Base-by-base conservation (phyloP, 2,797 vertebrate genomes). In the Chelon auratus region DNA sequence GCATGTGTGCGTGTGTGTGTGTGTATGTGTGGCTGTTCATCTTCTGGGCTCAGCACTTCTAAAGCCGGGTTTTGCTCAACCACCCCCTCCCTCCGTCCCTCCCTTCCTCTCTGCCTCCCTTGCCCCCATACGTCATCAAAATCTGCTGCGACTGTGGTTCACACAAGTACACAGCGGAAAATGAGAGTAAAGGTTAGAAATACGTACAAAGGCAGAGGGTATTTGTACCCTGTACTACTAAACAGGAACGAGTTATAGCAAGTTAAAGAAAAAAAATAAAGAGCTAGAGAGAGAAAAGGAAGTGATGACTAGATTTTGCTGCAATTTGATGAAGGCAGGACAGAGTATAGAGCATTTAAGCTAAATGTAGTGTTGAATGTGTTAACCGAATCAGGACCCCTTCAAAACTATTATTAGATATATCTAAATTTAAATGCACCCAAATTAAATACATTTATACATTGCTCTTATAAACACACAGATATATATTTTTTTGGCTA, bases 1-100 rank as follows among this genome's bases (percentile, higher is more conserved):
- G 0, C 47, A 18, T 51, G 48, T 39, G 33, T 52, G 24, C 54
- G 18, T 58, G 36, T 12, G 24, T 12, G 39, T 12, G 2, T 40
- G 6, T 26, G 24, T 39, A 17, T 47, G 7, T 53, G 18, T 52
- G 20, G 26, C 65, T 91, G 91, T 87, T 89, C 80, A 89, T 91
- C 88, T 91, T 72, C 68, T 58, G 50, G 83, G 78, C 86, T 91
- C 87, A 91, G 79, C 86, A 90, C 90, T 85, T 89, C 69, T 61
- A 78, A 87, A 81, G 69, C 85, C 62, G 17, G 33, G 60, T 75
- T 87, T 59, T 24, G 8, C 58, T 69, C 50, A 4, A 26, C 24
- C 24, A 4, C 24, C 24, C 24, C 24, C 24, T 26, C 24, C 24
- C 30, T 33, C 30, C 30, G 2, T 30, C 30, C 20, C 26, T 47